phyloP scores from a whole-genome alignment of 37 sponge, comb jelly and placozoan species.

The Spongia lamella region DNA sequence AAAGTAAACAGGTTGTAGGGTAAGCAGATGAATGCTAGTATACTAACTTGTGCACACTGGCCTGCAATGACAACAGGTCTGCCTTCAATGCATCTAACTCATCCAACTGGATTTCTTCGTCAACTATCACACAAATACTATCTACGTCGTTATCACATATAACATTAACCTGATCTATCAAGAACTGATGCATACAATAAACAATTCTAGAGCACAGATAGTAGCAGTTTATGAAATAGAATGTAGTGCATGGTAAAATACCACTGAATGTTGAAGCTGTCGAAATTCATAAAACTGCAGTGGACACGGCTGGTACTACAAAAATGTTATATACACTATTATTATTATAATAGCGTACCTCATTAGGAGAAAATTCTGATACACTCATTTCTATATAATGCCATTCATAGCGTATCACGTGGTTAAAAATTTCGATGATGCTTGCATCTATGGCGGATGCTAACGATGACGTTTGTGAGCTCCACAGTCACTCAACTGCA shows the following conservation, averaged over 20 bases:
- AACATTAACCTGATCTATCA: slow-evolving; percentile 30
- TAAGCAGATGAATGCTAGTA: background rate
- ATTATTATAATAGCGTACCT: too few relatives aligned
- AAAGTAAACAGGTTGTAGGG: background rate
- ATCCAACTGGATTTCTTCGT: slow-evolving; percentile 17
- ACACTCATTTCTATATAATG: too few relatives aligned
- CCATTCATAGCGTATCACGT: too few relatives aligned
- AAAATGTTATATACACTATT: background rate
- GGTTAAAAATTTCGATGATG: too few relatives aligned
- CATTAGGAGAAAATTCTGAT: too few relatives aligned
- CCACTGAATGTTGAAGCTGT: slow-evolving; percentile 49
- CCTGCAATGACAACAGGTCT: slow-evolving; percentile 44
- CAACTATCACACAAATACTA: background rate
- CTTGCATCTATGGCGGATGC: too few relatives aligned
- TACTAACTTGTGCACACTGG: slow-evolving; percentile 34
- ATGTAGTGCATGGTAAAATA: too few relatives aligned
- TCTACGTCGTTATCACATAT: background rate
- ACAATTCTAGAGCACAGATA: slow-evolving; percentile 37
- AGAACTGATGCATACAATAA: slow-evolving; percentile 27
- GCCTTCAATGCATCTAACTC: slow-evolving; percentile 23
- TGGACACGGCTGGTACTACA: slow-evolving; percentile 62
- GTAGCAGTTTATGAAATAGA: background rate
- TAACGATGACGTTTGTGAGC: too few relatives aligned
- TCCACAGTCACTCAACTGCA: too few relatives aligned
- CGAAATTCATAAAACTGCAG: slow-evolving; percentile 64